Evolutionary conservation across 2,797 vertebrate species (phyloP), one percentile per base, ranked within the genome.

Genomic region (Sphenodon punctatus): DNA sequence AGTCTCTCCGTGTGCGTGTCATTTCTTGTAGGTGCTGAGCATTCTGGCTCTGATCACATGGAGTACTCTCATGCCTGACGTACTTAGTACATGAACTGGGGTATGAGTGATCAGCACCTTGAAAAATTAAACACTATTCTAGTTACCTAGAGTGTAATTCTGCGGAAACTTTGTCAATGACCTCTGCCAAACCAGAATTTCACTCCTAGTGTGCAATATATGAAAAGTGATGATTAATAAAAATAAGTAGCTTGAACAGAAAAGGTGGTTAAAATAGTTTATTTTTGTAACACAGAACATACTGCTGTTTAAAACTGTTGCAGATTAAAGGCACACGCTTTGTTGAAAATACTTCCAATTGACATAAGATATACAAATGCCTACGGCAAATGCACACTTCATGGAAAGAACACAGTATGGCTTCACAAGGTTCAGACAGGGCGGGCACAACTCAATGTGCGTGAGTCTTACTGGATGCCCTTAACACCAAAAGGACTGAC

Each of bases 281-380:
- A 93, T 93, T 94, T 86, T 88, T 82, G 78, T 91, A 91, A 86
- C 89, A 91, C 77, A 91, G 89, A 92, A 92, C 89, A 93, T 91
- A 94, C 90, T 83, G 89, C 86, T 91, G 88, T 88, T 92, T 72
- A 71, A 91, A 83, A 92, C 88, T 86, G 84, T 78, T 93, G 92
- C 75, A 39, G 89, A 87, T 67, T 86, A 92, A 94, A 94, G 93
- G 93, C 93, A 94, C 93, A 82, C 86, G 72, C 55, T n/a, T 91
- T 87, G 87, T 92, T 90, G 90, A 90, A 91, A 93, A 89, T 86
- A 90, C 71, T 85, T 93, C 74, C 79, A 48, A 89, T 90, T 87
- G 88, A 92, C 78, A 85, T 63, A 74, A 70, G 85, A 83, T 88
- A 91, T 91, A 93, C 92, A 93, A 90, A 84, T 90, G 89, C 86